Conservation (phyloP, 1,140 invertebrate species). For the Drosophila pruinosa region DNA sequence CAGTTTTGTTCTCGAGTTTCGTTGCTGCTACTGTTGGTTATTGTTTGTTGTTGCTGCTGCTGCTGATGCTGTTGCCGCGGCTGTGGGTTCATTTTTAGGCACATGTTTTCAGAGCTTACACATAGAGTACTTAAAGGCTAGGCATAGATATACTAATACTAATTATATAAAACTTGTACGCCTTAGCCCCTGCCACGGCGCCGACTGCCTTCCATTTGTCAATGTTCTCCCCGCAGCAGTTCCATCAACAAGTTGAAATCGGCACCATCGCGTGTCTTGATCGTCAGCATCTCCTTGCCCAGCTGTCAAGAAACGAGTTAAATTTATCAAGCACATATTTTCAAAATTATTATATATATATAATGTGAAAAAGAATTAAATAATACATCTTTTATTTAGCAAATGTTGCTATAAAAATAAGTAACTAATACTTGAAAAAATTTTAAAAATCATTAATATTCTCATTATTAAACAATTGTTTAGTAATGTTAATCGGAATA, state of each 20-base stretch:
- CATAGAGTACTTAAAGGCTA: constrained; percentile 54
- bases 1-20: constrained; percentile 40
- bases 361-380: background rate
- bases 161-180: constrained; percentile 64
- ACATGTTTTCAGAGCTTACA: constrained; percentile 79
- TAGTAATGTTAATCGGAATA: no score
- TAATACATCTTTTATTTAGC: no score
- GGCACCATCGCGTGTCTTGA: constrained; percentile 93
- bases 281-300: constrained; percentile 94
- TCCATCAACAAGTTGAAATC: constrained; percentile 98
- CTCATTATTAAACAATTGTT: no score
- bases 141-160: constrained; percentile 68
- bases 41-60: constrained; percentile 6
- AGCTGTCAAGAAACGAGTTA: constrained; percentile 84
- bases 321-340: no score
- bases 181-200: constrained; percentile 19
- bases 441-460: no score
- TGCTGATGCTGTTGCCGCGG: constrained; percentile 7
- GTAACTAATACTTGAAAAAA: no score
- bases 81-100: constrained; percentile 58
- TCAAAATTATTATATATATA: no score
- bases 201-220: constrained; percentile 62
- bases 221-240: constrained; percentile 95
- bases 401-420: no score
- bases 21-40: constrained; percentile 31